Base-by-base conservation (phyloP, 2,113 vertebrate genomes). In the Misgurnus mizolepis region DNA sequence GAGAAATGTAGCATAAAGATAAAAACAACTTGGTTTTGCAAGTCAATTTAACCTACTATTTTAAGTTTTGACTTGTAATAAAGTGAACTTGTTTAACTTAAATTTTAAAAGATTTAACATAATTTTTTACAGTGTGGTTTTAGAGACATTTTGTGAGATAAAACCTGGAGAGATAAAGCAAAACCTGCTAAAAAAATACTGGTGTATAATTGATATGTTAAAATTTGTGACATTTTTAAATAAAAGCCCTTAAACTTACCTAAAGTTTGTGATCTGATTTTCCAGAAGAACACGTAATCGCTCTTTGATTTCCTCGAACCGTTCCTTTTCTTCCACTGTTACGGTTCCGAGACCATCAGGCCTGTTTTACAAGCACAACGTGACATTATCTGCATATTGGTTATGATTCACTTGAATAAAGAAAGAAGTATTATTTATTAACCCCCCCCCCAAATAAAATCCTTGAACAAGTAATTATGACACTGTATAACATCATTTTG, bases 231-330 rank as follows among this genome's bases (percentile, higher is more conserved):
- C 41, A 45, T 61, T 41, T 74, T 60, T 5, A 18, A 43, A 50
- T 22, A 66, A 45, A 15, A 3, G 27, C 8, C 3, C 45, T 43
- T 64, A 7, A 71, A 78, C 50, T 87, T 91, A 99, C 98, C 98
- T 98, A 94, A 99, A 99, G 93, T 98, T 96, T 60, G 96, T 98
- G 89, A 99, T 99, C 91, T 99, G 94, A 90, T 98, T 98, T 91
- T 99, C 98, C 92, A 99, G 86, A 79, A 99, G 94, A 86, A 98
- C 94, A 65, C 97, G 96, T 85, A 99, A 95, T 82, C 95, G 91
- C 85, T 99, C 98, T 92, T 99, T 99, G 92, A 99, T 98, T 87
- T 99, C 97, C 88, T 99, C 98, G 6, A 99, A 99, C 79, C 96
- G 95, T 11, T 99, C 98, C 85, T 99, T 99, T 90, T 99, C 98